These are phyloP conservation scores for Pyxicephalus adspersus DNA, from an alignment of 2,113 vertebrate genomes.

Conservation along the genomic window DNA sequence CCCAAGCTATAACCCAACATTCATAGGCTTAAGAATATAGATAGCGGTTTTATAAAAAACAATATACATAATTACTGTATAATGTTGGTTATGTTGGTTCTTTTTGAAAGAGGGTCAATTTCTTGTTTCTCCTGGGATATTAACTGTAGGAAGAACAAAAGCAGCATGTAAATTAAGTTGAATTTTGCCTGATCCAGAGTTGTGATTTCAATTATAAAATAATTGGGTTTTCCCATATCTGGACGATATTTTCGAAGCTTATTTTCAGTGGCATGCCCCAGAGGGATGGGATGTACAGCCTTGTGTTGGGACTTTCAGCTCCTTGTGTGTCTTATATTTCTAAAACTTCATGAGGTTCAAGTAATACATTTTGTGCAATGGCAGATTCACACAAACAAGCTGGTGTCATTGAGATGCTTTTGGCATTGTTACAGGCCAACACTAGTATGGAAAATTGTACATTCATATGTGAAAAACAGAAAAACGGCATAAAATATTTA, in stretches of 20 bases:
- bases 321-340: too few species aligned
- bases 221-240: conserved; percentile 35
- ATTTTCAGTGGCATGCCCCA: conserved; percentile 16
- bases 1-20: conserved; percentile 26
- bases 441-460: too few species aligned
- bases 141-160: conserved; percentile 47
- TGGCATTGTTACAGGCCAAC: too few species aligned
- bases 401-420: too few species aligned
- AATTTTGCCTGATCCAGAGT: conserved; percentile 52
- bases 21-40: conserved; percentile 47
- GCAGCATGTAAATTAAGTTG: conserved; percentile 53
- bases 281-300: neutral
- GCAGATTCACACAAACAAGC: too few species aligned
- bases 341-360: too few species aligned
- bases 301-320: too few species aligned
- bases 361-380: too few species aligned
- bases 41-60: conserved; percentile 60
- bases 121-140: conserved; percentile 54
- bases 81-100: too few species aligned
- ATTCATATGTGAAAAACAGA: too few species aligned
- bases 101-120: conserved; percentile 53
- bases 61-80: conserved; percentile 55
- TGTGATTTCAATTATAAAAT: conserved; percentile 58
- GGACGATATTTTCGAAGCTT: conserved; percentile 1
- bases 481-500: too few species aligned